phyloP scores from a whole-genome alignment of 1,140 invertebrate species.

The Pteromalus puparum region DNA sequence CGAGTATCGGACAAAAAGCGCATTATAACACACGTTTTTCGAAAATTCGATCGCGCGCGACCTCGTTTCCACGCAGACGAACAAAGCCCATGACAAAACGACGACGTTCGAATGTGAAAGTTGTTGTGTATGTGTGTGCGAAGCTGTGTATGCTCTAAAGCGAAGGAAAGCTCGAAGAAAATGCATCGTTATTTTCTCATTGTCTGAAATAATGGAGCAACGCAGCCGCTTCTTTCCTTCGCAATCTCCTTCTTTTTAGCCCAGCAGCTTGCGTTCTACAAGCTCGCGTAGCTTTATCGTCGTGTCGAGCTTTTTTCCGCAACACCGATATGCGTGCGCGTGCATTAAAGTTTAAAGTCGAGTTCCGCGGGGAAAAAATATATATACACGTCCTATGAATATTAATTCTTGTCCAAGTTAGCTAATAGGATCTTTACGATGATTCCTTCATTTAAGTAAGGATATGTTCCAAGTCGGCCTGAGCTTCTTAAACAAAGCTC shows the following conservation, averaged over 20 bases:
- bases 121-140: neutral
- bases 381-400: neutral
- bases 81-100: neutral
- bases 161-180: neutral
- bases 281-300: neutral
- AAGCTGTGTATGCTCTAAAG: too few species aligned
- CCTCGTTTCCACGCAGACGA: neutral
- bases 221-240: neutral
- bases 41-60: neutral
- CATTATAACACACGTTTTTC: neutral
- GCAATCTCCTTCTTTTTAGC: neutral
- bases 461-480: neutral
- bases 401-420: neutral
- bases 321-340: neutral
- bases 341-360: neutral
- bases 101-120: neutral
- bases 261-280: neutral
- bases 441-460: neutral
- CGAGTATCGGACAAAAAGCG: neutral
- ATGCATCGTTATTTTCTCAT: conserved; percentile 4
- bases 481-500: neutral
- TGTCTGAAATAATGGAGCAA: conserved; percentile 1
- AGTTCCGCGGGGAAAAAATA: too few species aligned
- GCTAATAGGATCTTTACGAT: too few species aligned
- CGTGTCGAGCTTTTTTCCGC: neutral